A percentile compares a stretch with the other conserved stretches of the same genome.
These are phyloP conservation scores for Daubentonia madagascariensis DNA, from an alignment of 2,113 vertebrate genomes.

Conservation along the genomic window DNA sequence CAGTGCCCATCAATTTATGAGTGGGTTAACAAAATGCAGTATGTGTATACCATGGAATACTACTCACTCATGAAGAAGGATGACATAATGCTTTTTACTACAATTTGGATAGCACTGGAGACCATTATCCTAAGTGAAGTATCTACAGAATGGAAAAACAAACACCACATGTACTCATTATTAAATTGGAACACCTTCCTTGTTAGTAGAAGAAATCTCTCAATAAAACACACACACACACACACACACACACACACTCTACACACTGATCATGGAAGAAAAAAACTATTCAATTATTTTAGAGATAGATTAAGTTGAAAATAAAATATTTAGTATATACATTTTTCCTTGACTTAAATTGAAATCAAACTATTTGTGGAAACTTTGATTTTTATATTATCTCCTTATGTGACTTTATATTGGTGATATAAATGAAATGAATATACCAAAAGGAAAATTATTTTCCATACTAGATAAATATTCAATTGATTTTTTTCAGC, in stretches of 20 bases:
- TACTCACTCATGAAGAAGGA: too few species aligned
- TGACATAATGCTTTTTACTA: too few species aligned
- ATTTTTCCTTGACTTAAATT: not conserved
- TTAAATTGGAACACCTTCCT: too few species aligned
- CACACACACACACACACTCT: not conserved
- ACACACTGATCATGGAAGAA: not conserved
- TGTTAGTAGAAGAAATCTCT: not conserved
- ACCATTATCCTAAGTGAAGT: too few species aligned
- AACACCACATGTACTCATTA: too few species aligned
- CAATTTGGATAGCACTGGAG: too few species aligned
- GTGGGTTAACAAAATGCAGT: too few species aligned
- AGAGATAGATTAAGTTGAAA: not conserved
- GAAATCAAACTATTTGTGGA: not conserved
- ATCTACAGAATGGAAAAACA: too few species aligned
- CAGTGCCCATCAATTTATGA: too few species aligned
- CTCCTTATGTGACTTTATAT: not conserved
- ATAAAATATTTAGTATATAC: not conserved
- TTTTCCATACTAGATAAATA: not conserved
- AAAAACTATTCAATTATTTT: not conserved
- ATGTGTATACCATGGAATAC: too few species aligned
- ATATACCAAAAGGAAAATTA: not conserved
- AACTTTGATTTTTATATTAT: not conserved
- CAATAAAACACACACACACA: not conserved
- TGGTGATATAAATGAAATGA: not conserved
- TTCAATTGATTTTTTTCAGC: not conserved